Evolutionary conservation across 2,888 invertebrate species (phyloP).

Genomic region (Melanostoma mellinum): DNA sequence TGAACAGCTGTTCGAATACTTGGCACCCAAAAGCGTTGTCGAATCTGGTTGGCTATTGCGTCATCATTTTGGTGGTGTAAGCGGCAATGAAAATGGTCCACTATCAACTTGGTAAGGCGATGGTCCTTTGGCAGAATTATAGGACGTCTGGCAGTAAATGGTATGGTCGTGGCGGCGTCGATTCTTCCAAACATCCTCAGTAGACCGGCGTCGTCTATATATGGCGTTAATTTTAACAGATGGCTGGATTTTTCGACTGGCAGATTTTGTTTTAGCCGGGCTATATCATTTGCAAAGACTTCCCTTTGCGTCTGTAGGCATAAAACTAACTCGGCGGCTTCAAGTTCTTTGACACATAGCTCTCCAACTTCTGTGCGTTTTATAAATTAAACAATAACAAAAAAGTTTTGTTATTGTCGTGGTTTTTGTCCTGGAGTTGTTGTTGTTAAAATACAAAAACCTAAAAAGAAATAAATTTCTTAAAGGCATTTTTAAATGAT

Average conservation of each 20-base stretch:
- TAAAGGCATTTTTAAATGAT: no score
- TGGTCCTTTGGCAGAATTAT: not conserved
- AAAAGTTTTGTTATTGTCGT: no score
- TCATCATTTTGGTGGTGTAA: constrained; percentile 31
- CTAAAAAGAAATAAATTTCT: no score
- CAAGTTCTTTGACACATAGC: constrained; percentile 18
- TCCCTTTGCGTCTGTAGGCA: constrained; percentile 5
- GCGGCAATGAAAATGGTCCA: constrained; percentile 25
- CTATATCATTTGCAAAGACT: not conserved
- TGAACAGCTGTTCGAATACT: not conserved
- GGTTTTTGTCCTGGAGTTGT: no score
- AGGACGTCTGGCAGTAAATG: not conserved
- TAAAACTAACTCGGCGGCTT: constrained; percentile 9
- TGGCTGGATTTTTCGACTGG: not conserved
- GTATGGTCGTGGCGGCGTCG: not conserved
- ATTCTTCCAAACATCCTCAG: not conserved
- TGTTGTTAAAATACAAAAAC: no score
- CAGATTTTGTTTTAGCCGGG: not conserved
- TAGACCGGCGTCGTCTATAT: constrained; percentile 1
- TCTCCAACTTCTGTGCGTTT: constrained; percentile 12
- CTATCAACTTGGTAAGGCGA: constrained; percentile 8
- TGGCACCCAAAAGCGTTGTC: constrained; percentile 2
- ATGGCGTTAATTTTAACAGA: not conserved
- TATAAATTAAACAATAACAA: no score
- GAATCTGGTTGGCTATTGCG: constrained; percentile 19